A percentile compares a stretch with the other conserved stretches of the same genome.
Conservation (phyloP, 2,797 vertebrate species). For the Semotilus atromaculatus region DNA sequence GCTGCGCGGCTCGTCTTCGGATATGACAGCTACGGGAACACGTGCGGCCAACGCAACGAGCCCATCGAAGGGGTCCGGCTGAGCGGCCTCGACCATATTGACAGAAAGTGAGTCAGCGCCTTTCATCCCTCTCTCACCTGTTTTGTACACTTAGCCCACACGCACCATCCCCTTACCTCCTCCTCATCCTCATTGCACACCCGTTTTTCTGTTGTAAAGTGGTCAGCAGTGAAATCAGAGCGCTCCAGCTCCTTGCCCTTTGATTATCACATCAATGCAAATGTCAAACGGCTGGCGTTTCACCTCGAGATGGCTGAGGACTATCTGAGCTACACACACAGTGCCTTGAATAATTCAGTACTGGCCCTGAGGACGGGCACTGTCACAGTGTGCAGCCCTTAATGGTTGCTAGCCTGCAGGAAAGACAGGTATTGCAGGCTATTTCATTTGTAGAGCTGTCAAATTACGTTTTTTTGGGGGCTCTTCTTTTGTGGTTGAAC, state of each 20-base stretch:
- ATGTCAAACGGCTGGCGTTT: slow-evolving; percentile 49
- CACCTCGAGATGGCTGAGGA: slow-evolving; percentile 42
- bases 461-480: slow-evolving; percentile 29
- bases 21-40: slow-evolving; percentile 98
- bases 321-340: slow-evolving; percentile 38
- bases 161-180: neutral
- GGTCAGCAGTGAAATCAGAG: slow-evolving; percentile 6
- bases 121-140: neutral
- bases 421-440: slow-evolving; percentile 32
- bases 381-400: slow-evolving; percentile 40
- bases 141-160: neutral
- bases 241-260: slow-evolving; percentile 28
- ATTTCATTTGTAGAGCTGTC: slow-evolving; percentile 51
- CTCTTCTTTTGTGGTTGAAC: slow-evolving; percentile 5
- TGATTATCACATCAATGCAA: slow-evolving; percentile 56
- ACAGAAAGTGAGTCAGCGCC: slow-evolving; percentile 84
- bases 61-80: slow-evolving; percentile 85
- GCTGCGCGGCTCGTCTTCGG: slow-evolving; percentile 91
- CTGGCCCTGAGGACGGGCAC: slow-evolving; percentile 33
- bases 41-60: slow-evolving; percentile 91
- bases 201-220: neutral
- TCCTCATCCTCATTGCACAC: slow-evolving; percentile 19
- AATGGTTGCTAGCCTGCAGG: slow-evolving; percentile 44
- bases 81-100: slow-evolving; percentile 91
- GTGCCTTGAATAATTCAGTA: slow-evolving; percentile 56